Conservation (phyloP, 2,888 invertebrate genomes). For the Ommatoiulus sabulosus region DNA sequence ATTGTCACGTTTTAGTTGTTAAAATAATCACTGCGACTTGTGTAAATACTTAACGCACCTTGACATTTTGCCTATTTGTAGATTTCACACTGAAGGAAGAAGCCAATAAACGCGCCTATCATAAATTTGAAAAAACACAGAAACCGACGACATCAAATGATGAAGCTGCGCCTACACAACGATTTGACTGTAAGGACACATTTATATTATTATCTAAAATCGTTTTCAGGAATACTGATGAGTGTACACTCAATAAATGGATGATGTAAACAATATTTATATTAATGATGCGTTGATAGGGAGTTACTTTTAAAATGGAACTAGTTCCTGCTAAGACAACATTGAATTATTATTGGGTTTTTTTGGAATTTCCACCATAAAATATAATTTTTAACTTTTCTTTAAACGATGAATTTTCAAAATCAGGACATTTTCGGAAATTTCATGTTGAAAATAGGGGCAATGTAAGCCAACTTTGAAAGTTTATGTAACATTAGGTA, state of each 20-base stretch:
- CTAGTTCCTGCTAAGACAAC: too few species aligned
- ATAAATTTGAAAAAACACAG: slow-evolving; percentile 89
- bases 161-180: slow-evolving; percentile 80
- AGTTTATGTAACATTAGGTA: too few species aligned
- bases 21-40: slow-evolving; percentile 46
- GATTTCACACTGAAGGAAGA: slow-evolving; percentile 78
- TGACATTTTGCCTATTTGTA: neutral
- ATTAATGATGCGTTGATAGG: neutral
- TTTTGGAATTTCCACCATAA: too few species aligned
- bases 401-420: too few species aligned
- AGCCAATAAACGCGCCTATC: slow-evolving; percentile 91
- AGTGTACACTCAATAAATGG: neutral
- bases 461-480: too few species aligned
- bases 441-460: too few species aligned
- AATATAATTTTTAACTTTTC: too few species aligned
- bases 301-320: too few species aligned
- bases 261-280: neutral
- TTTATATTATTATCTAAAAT: slow-evolving; percentile 32
- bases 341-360: too few species aligned
- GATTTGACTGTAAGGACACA: slow-evolving; percentile 69
- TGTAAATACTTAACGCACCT: slow-evolving; percentile 16
- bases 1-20: slow-evolving; percentile 12
- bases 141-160: slow-evolving; percentile 68
- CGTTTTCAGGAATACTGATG: neutral
- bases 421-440: too few species aligned